Base-by-base conservation (phyloP, 2,797 vertebrate species). In the Dromococcyx pavoninus region DNA sequence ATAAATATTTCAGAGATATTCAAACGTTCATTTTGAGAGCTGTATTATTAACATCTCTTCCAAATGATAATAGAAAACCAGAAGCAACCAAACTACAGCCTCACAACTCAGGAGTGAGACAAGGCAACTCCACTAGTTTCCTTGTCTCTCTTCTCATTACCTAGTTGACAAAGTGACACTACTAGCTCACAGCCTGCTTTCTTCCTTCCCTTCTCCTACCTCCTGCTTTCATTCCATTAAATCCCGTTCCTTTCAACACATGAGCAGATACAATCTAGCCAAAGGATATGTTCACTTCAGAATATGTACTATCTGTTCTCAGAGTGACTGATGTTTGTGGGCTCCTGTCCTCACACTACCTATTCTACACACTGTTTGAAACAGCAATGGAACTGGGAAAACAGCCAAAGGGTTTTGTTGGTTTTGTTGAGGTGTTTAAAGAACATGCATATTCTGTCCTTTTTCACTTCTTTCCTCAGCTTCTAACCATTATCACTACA, bases 1-100 rank as follows among this genome's bases (percentile, higher is more conserved):
- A 96, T 94, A 92, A 97, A 97, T 96, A 97, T 94, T 97, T 95
- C 94, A 88, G 75, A 88, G 57, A 17, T 43, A 85, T 35, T 97
- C 92, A 97, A 70, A 91, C 94, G 86, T 67, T 91, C 56, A 73
- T 91, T 89, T 94, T 93, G 89, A 86, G 86, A 91, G 41, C 56
- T 90, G 7, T 54, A 37, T 72, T 95, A 85, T 57, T 89, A 44
- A 90, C 21, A 12, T 28, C 91, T 81, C 69, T 54, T 84, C 37
- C 25, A 60, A 54, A 76, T 3, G 7, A 43, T 2, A 18, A 86
- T 8, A 7, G 23, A 86, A 79, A 37, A 91, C 35, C 43, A 84
- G 79, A 33, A 60, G 30, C 43, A 70, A 10, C 19, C 54, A 70
- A 66, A 17, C 14, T 80, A 27, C 2, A 2, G 37, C 43, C 46